A percentile compares a stretch with the other conserved stretches of the same genome.
Evolutionary conservation across 2,888 invertebrate species (phyloP).

Genomic region (Epistrophella euchroma): DNA sequence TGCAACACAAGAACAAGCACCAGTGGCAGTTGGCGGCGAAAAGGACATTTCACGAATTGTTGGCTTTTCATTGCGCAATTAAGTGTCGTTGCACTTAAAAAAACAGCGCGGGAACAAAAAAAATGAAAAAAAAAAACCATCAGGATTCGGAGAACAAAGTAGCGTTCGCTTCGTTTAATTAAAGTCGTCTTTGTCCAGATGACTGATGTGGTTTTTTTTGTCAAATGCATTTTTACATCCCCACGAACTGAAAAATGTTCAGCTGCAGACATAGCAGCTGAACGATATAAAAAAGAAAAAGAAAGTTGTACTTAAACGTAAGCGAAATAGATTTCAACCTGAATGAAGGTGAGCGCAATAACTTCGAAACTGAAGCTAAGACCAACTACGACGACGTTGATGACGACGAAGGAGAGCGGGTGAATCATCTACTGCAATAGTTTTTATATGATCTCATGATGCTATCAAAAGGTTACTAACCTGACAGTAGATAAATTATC

Average conservation of each 20-base stretch:
- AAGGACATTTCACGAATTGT: conserved; percentile 74
- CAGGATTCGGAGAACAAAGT: conserved; percentile 19
- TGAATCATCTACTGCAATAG: conserved; percentile 30
- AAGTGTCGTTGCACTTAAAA: conserved; percentile 73
- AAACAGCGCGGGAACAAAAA: not conserved
- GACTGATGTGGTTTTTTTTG: conserved; percentile 64
- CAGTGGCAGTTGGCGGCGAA: conserved; percentile 52
- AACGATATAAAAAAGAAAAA: not conserved
- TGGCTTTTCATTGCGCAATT: conserved; percentile 72
- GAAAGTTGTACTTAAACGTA: not conserved
- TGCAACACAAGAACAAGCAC: conserved; percentile 26
- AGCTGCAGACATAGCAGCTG: conserved; percentile 9
- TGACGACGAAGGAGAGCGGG: conserved; percentile 33
- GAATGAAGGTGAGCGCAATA: conserved; percentile 33
- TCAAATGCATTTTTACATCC: conserved; percentile 46
- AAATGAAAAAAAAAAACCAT: not conserved
- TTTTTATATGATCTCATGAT: conserved; percentile 24
- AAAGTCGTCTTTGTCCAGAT: conserved; percentile 62
- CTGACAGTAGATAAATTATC: conserved; percentile 51
- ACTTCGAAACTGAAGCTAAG: conserved; percentile 14
- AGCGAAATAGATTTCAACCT: conserved; percentile 35
- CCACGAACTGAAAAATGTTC: not conserved
- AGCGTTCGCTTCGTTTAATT: conserved; percentile 63
- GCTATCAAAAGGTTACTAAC: conserved; percentile 58
- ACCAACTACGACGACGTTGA: not conserved